Percentiles rank a stretch among this genome's conserved stretches.
Evolutionary conservation across 2,797 vertebrate genomes (phyloP).

Genomic region (Silurus lanzhouensis): DNA sequence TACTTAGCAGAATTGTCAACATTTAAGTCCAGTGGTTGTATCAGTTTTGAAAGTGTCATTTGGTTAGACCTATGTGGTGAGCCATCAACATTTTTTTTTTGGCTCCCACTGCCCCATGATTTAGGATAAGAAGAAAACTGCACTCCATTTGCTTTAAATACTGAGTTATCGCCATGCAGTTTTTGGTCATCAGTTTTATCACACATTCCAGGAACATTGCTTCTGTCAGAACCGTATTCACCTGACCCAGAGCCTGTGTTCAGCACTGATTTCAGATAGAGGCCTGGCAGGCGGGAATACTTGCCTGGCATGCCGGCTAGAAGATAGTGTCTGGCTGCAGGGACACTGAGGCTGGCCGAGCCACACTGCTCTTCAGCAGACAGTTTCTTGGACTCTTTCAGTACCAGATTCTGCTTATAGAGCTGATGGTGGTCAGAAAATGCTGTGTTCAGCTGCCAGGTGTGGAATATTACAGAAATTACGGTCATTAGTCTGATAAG

Average conservation of each 20-base stretch:
- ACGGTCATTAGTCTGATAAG: conserved; percentile 72
- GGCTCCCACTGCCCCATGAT: neutral
- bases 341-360: conserved; percentile 68
- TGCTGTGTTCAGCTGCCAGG: conserved; percentile 69
- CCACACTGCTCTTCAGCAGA: conserved; percentile 76
- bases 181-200: conserved; percentile 32
- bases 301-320: conserved; percentile 72
- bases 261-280: conserved; percentile 29
- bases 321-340: conserved; percentile 73
- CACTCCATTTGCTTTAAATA: conserved; percentile 1
- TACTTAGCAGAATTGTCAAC: neutral
- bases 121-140: neutral
- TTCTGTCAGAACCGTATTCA: conserved; percentile 59
- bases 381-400: conserved; percentile 66
- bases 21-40: neutral
- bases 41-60: neutral
- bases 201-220: conserved; percentile 24
- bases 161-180: conserved; percentile 35
- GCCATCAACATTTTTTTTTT: neutral
- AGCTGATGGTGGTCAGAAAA: conserved; percentile 65
- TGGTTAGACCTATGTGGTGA: neutral
- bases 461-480: conserved; percentile 74
- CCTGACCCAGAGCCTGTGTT: conserved; percentile 34
- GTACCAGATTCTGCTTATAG: conserved; percentile 68
- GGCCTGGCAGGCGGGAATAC: conserved; percentile 57